A percentile compares a stretch with the other conserved stretches of the same genome.
These are phyloP conservation scores for Lordiphosa fenestrarum DNA, from an alignment of 2,888 invertebrate genomes.

Conservation along the genomic window DNA sequence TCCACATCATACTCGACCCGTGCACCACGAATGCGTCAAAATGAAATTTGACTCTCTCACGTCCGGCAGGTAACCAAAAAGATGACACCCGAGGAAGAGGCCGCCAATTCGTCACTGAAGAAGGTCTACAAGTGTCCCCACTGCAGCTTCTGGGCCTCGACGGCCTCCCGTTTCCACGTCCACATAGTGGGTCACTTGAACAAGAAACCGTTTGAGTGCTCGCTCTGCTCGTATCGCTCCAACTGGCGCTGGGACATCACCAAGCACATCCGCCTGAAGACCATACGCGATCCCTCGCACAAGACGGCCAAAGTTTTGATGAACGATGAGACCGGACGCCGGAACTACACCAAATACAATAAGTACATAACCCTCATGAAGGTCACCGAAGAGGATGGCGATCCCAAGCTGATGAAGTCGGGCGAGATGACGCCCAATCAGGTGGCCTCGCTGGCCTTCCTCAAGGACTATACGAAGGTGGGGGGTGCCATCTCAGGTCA, in stretches of 20 bases:
- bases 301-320: conserved; percentile 90
- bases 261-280: conserved; percentile 95
- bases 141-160: conserved; percentile 95
- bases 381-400: conserved; percentile 82
- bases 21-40: conserved; percentile 62
- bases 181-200: conserved; percentile 96
- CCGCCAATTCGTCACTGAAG: conserved; percentile 85
- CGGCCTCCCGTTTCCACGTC: conserved; percentile 95
- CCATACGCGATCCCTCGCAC: conserved; percentile 91
- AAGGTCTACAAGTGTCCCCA: conserved; percentile 95
- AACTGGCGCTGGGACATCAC: conserved; percentile 99
- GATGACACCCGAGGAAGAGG: conserved; percentile 85
- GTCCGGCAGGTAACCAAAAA: conserved; percentile 81
- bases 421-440: conserved; percentile 80
- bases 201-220: conserved; percentile 97
- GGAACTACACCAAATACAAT: conserved; percentile 96
- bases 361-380: conserved; percentile 90
- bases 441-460: conserved; percentile 82
- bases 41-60: conserved; percentile 81
- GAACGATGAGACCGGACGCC: conserved; percentile 94
- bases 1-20: conserved; percentile 10
- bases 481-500: conserved; percentile 62
- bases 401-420: conserved; percentile 80
- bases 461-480: conserved; percentile 81
- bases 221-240: conserved; percentile 94